Base-by-base conservation (phyloP, 1,140 invertebrate genomes). In the Aphidius ervi region DNA sequence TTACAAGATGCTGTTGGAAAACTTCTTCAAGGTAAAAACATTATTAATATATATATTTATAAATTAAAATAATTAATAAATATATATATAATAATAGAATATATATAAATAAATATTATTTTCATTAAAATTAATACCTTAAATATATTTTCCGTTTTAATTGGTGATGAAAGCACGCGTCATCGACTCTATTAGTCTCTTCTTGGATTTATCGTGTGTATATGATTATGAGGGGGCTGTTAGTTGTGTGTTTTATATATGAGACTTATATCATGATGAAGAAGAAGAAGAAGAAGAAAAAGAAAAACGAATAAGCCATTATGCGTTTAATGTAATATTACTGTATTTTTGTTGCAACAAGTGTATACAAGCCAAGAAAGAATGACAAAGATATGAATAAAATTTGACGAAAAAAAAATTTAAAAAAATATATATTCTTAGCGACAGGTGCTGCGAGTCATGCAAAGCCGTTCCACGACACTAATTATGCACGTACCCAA, bases 1-100 rank as follows among this genome's bases (percentile, higher is more conserved):
- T 63, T 80, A 48, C 77, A 79, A 53, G 78, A 79, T 57, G 78
- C 76, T 8, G 78, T 80, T 3, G 77, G 76, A 52, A 79, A 80
- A 60, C 61, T 80, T 20, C 63, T 80, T 6, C 76, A 80, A 76
- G 78, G 78, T 79, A 49, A 6, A 16, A n/a, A 16, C 0, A 23
- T 48, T 20, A 6, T 0, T 5, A n/a, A n/a, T n/a, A n/a, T n/a
- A n/a, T n/a, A n/a, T n/a, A n/a, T n/a, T n/a, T n/a, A 3, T 6
- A 4, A 2, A 23, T 6, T 48, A 7, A 23, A 8, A 48, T 9
- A 54, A 40, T 54, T 5, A 39, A 54, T 39, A 54, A 42, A 39
- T 39, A 23, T 42, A n/a, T 42, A n/a, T 23, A 39, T 54, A 6
- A 43, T 54, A 9, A 7, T 20, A 9, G 6, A 31, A 6, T n/a